Base-by-base conservation (phyloP, 2,888 invertebrate genomes). In the Allolobophora icterica region DNA sequence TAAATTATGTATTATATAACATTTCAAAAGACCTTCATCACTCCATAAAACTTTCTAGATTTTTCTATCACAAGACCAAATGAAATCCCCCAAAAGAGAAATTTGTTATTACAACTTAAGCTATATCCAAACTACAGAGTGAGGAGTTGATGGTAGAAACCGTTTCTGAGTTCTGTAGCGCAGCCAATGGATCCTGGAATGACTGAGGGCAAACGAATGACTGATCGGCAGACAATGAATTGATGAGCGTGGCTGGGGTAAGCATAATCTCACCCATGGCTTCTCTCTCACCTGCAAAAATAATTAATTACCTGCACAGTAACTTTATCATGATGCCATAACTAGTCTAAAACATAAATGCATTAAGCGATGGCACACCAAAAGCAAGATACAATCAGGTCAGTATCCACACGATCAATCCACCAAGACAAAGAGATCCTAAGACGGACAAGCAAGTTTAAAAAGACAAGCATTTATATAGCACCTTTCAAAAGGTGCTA, bases 131-230 rank as follows among this genome's bases (percentile, higher is more conserved):
- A 35, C 38, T 19, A 35, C 34, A 35, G 34, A 34, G 38, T 21
- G 13, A 19, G 15, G 1, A 35, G 87, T 87, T 30, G 8, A 87
- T 35, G 84, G 11, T 35, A 87, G 35, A 87, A 34, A 87, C 87
- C 87, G 35, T 87, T 87, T 87, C 87, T 34, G 87, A 87, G 38
- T 35, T 87, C n/a, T 87, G 35, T 17, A 87, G 38, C 21, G 35
- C 34, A 87, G 87, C 30, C 34, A 87, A 24, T 17, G 35, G 87
- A 87, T 87, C 87, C 19, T 24, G 34, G 38, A 35, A 35, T 87
- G 34, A n/a, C 13, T 35, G 87, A 87, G 87, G 19, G 38, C 2
- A 34, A 17, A 38, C 8, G 24, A 34, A 38, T 4, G 38, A 87
- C 30, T 71, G 30, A 71, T 71, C n/a, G 0, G 71, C 71, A 71